Evolutionary conservation across 2,888 invertebrate species (phyloP), one percentile per base, ranked within the genome.

Genomic region (Cheilosia pagana): DNA sequence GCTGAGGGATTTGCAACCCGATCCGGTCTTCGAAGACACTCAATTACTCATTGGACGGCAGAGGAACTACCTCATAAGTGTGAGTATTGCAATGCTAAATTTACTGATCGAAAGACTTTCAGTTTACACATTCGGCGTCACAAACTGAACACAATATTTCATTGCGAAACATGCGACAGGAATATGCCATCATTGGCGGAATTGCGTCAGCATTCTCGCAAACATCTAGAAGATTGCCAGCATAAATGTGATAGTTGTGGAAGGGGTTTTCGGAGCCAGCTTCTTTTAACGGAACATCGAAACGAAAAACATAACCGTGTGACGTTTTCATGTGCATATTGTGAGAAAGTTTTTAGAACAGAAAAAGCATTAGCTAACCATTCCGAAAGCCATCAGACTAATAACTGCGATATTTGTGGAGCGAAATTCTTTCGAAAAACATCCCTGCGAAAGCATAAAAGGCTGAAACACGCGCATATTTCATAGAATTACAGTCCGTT

Each of bases 371-470:
- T 41, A 8, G 45, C 60, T 0, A 43, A 67, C 12, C 39, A 67
- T 23, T 31, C n/a, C 10, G 23, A 23, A 23, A 10, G 45, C 16
- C 71, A 71, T 41, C 41, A 62, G 14, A 12, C 19, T 8, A 35
- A 16, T 14, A 45, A 35, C 10, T 83, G 82, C 68, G 82, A 83
- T 19, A 55, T 57, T 6, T 78, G 82, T 12, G 82, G 68, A 3
- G 57, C 67, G 1, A 74, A 74, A 0, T 83, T 83, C 63, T 63
- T 74, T 48, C 78, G 82, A 1, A 74, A 63, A 12, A 50, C 31
- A 21, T 83, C 78, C 1, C 52, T 83, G 21, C 62, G 35, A 31
- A 83, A 83, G 74, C 82, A 83, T 23, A 72, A 78, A 39, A 67
- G 82, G 19, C 82, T 83, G 68, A 83, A 78, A 78, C 78, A 83